Conservation (phyloP, 2,888 invertebrate genomes). For the Morpho helenor region DNA sequence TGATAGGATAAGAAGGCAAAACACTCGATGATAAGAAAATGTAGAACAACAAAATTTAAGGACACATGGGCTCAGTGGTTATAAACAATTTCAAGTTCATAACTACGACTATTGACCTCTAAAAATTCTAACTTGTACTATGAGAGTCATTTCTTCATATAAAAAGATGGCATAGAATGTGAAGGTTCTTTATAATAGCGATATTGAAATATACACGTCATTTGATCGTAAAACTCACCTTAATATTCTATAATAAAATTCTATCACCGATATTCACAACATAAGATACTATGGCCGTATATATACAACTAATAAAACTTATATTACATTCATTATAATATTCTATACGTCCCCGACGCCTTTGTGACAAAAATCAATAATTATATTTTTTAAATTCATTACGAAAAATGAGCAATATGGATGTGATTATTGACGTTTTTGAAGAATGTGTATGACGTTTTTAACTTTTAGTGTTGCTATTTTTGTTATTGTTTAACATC, state of each 20-base stretch:
- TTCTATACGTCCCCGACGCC: slow-evolving; percentile 33
- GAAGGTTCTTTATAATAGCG: slow-evolving; percentile 20
- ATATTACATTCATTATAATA: slow-evolving; percentile 16
- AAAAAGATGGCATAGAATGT: slow-evolving; percentile 8
- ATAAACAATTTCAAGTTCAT: not conserved
- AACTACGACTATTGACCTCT: not conserved
- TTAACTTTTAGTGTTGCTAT: slow-evolving; percentile 17
- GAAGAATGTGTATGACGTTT: slow-evolving; percentile 23
- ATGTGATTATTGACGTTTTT: slow-evolving; percentile 39
- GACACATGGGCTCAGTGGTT: slow-evolving; percentile 19
- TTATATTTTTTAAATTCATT: slow-evolving; percentile 40
- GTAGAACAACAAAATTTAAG: slow-evolving; percentile 9
- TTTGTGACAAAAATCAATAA: slow-evolving; percentile 57
- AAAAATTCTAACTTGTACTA: not conserved
- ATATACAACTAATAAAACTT: slow-evolving; percentile 20
- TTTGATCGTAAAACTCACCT: slow-evolving; percentile 56
- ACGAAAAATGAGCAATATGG: slow-evolving; percentile 56
- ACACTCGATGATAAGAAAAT: slow-evolving; percentile 14
- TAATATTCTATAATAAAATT: slow-evolving; percentile 32
- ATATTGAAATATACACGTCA: slow-evolving; percentile 56
- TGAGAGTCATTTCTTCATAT: not conserved
- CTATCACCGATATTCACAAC: slow-evolving; percentile 41
- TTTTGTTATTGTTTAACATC: not conserved
- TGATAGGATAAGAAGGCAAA: not conserved
- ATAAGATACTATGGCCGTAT: slow-evolving; percentile 32